These are phyloP conservation scores for Ellobium chinense DNA, from an alignment of 2,888 invertebrate genomes.

Conservation along the genomic window DNA sequence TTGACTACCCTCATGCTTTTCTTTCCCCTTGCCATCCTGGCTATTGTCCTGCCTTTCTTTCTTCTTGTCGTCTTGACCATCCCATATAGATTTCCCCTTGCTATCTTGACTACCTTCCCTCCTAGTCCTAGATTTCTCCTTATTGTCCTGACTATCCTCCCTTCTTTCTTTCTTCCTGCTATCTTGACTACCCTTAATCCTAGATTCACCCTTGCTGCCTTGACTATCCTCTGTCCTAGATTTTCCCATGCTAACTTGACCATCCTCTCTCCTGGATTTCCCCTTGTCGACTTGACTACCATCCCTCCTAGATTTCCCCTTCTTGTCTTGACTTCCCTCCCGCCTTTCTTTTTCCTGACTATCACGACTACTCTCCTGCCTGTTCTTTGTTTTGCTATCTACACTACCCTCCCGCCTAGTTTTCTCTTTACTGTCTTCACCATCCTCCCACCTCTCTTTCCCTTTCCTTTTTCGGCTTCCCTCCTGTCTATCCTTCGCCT, in stretches of 20 bases:
- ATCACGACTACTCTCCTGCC: neutral
- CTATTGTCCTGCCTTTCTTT: neutral
- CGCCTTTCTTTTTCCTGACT: neutral
- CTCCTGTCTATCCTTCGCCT: too few relatives aligned
- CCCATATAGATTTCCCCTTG: neutral
- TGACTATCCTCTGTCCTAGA: neutral
- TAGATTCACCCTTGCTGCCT: neutral
- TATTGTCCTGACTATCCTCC: neutral
- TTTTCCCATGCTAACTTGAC: neutral
- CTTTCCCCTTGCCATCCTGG: neutral
- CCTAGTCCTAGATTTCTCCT: neutral
- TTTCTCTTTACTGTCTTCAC: neutral
- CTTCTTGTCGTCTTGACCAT: neutral
- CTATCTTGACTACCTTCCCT: neutral
- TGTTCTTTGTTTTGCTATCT: neutral
- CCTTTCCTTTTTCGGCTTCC: too few relatives aligned
- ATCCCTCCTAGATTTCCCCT: neutral
- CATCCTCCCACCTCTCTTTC: neutral
- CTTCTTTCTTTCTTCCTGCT: neutral
- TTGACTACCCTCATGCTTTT: neutral
- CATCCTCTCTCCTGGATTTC: neutral
- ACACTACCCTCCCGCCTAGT: neutral
- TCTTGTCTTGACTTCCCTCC: too few relatives aligned
- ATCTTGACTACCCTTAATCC: neutral
- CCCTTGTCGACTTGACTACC: neutral